Conservation (phyloP, 1,140 invertebrate genomes). For the Drosophila sp. region DNA sequence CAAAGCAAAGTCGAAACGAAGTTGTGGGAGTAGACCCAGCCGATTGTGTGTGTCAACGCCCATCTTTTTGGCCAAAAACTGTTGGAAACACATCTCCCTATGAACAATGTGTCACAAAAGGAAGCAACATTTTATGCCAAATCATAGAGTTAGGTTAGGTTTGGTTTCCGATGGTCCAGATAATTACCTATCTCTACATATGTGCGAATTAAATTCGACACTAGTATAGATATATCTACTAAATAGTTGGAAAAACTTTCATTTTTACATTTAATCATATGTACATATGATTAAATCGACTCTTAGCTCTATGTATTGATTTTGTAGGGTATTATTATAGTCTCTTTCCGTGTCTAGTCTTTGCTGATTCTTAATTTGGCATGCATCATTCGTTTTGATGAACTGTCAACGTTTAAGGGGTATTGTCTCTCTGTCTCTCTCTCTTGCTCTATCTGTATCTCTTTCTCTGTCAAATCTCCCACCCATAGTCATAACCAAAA, state of each 20-base stretch:
- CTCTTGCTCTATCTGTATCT: not conserved
- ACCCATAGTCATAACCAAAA: constrained; percentile 11
- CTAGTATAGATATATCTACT: too few relatives aligned
- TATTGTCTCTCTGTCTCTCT: constrained; percentile 42
- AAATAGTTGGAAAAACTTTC: too few relatives aligned
- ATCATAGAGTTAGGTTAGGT: constrained; percentile 19
- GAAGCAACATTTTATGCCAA: constrained; percentile 64
- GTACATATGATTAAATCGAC: too few relatives aligned
- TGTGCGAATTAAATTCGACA: too few relatives aligned
- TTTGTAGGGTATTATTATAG: constrained; percentile 25
- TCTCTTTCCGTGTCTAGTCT: constrained; percentile 3
- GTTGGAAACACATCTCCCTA: constrained; percentile 39
- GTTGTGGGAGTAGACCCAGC: constrained; percentile 9
- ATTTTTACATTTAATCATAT: too few relatives aligned
- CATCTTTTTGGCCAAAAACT: constrained; percentile 36
- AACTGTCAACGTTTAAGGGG: constrained; percentile 74
- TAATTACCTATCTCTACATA: not conserved
- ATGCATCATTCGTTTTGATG: constrained; percentile 80
- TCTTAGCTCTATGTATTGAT: too few relatives aligned
- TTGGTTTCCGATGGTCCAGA: not conserved
- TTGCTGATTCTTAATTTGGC: constrained; percentile 54
- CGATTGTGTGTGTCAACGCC: constrained; percentile 63
- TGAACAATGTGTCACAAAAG: constrained; percentile 22
- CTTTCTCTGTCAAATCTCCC: constrained; percentile 11
- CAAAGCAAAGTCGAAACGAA: not conserved